Base-by-base conservation (phyloP, 1,140 invertebrate species). In the Artemia franciscana region DNA sequence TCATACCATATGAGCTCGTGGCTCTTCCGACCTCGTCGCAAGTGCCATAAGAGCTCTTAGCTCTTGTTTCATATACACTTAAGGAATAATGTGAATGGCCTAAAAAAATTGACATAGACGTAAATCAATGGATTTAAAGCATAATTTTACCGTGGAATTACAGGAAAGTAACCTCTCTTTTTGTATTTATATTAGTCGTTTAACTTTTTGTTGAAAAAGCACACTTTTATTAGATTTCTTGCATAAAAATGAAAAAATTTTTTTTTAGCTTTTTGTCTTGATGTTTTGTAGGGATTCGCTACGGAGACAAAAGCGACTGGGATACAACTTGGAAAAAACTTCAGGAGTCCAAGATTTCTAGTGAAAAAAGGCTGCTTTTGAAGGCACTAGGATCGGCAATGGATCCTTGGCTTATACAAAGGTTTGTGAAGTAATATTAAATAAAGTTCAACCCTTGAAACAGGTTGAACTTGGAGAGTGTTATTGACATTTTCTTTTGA, bases 301-400 rank as follows among this genome's bases (percentile, higher is more conserved):
- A 82, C 67, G 85, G 85, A 0, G 78, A 78, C 0, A 77, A 81
- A 60, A 71, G 74, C 7, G 85, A 86, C 67, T 90, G 86, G 86
- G 76, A 81, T 56, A 77, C 81, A 69, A 85, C 83, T 65, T 88
- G 84, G 81, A 71, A 80, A 12, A 76, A 76, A 56, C 88, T 84
- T 69, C 79, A 81, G 62, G 78, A 76, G 23, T 80, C 81, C n/a
- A 75, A 75, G 59, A 75, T 82, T 26, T 78, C 82, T 0, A 84
- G 79, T 66, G 84, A 88, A 68, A 79, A 80, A 62, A 76, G 75
- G 65, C 71, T 84, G 5, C 75, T 86, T 64, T 73, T 87, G 0
- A 78, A 79, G 67, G 82, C 85, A 4, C 71, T 88, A n/a, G 83
- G 82, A 1, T 74, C 79, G 3, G 79, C 83, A 0, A 76, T 76